Evolutionary conservation across 2,888 invertebrate genomes (phyloP).

Genomic region (Pammene fasciana): DNA sequence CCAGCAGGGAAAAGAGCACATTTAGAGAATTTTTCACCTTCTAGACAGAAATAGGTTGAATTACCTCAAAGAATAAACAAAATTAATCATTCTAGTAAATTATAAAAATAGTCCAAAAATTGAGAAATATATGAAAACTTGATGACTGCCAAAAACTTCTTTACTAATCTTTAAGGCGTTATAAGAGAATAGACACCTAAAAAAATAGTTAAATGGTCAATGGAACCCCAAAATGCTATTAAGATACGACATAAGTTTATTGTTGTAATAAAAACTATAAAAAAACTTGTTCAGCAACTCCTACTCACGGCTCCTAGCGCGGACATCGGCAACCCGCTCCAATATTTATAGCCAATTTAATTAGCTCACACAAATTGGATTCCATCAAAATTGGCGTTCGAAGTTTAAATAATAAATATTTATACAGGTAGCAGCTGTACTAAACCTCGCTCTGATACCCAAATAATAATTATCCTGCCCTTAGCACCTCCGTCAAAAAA

Average conservation of each 20-base stretch:
- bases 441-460: constrained; percentile 80
- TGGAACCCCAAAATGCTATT: constrained; percentile 32
- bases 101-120: too few relatives aligned
- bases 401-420: constrained; percentile 82
- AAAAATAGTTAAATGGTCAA: not conserved
- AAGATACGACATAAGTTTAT: constrained; percentile 40
- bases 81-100: too few relatives aligned
- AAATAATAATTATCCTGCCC: constrained; percentile 83
- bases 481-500: constrained; percentile 82
- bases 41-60: too few relatives aligned
- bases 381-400: constrained; percentile 77
- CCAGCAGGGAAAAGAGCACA: too few relatives aligned
- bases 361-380: constrained; percentile 66
- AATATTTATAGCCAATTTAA: constrained; percentile 62
- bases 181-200: not conserved
- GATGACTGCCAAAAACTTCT: too few relatives aligned
- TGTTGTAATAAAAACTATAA: constrained; percentile 34
- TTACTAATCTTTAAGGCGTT: too few relatives aligned
- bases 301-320: constrained; percentile 39
- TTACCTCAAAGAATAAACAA: too few relatives aligned
- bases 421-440: constrained; percentile 83
- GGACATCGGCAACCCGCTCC: constrained; percentile 44
- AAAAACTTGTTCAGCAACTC: constrained; percentile 35
- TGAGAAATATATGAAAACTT: too few relatives aligned
- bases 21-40: too few relatives aligned